phyloP scores from a whole-genome alignment of 2,113 vertebrate genomes.

The Tretioscincus oriximinensis region DNA sequence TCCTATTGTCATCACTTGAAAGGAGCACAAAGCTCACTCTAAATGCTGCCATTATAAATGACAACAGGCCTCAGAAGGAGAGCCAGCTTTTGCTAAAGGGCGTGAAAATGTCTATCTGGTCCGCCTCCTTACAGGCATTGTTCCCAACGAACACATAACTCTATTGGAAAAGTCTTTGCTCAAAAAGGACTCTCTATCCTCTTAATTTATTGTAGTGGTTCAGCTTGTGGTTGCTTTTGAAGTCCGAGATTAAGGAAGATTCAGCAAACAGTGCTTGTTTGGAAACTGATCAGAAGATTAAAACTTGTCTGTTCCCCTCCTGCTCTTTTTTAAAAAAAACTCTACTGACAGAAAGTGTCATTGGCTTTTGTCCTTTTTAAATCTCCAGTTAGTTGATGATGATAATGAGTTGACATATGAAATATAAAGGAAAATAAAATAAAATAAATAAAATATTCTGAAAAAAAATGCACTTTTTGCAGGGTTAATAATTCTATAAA shows the following conservation, averaged over 20 bases:
- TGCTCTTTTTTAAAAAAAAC: not conserved
- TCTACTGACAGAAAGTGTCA: not conserved
- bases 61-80: slow-evolving; percentile 57
- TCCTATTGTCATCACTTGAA: slow-evolving; percentile 64
- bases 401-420: slow-evolving; percentile 25
- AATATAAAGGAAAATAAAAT: not conserved
- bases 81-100: slow-evolving; percentile 40
- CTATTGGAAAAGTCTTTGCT: slow-evolving; percentile 44
- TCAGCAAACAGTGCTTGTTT: slow-evolving; percentile 7
- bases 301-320: not conserved
- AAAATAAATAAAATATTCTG: not conserved
- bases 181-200: slow-evolving; percentile 28
- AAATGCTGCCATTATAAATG: slow-evolving; percentile 57
- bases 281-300: slow-evolving; percentile 48
- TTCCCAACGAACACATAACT: slow-evolving; percentile 34
- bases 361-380: not conserved
- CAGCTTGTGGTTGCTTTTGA: not conserved
- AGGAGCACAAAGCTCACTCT: slow-evolving; percentile 44
- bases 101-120: slow-evolving; percentile 68
- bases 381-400: slow-evolving; percentile 16
- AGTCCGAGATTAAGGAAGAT: slow-evolving; percentile 17
- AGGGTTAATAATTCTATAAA: not conserved
- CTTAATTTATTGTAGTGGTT: slow-evolving; percentile 23
- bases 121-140: slow-evolving; percentile 49
- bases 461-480: not conserved